phyloP scores from a whole-genome alignment of 2,113 vertebrate genomes.

The Rhadina sibilatrix region DNA sequence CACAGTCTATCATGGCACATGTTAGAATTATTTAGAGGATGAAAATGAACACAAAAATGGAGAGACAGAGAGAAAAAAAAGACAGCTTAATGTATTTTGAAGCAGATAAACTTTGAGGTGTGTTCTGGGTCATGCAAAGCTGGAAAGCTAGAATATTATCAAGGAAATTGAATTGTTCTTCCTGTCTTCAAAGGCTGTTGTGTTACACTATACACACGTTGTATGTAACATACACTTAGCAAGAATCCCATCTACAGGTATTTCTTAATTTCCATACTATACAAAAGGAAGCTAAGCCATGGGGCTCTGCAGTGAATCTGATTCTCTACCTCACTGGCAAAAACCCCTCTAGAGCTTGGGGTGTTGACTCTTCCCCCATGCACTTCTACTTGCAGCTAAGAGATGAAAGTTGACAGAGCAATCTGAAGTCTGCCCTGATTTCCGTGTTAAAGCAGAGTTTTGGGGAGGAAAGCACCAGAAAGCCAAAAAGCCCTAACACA shows the following conservation, averaged over 20 bases:
- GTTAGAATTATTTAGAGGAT: not conserved
- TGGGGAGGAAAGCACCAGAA: not conserved
- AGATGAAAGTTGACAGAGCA: not conserved
- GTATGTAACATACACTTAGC: not conserved
- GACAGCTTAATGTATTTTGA: not conserved
- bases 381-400: not conserved
- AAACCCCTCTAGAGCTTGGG: not conserved
- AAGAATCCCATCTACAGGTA: not conserved
- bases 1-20: accelerated
- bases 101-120: not conserved
- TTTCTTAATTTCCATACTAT: not conserved
- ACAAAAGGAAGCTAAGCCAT: not conserved
- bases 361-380: not conserved
- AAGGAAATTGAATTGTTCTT: not conserved
- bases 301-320: not conserved
- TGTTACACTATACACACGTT: not conserved
- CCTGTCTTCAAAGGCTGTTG: not conserved
- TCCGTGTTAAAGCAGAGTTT: not conserved
- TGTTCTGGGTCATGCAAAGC: not conserved
- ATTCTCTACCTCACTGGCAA: not conserved
- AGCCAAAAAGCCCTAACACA: not conserved
- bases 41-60: not conserved
- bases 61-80: not conserved
- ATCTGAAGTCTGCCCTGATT: not conserved
- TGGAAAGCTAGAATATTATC: not conserved